Evolutionary conservation across 2,113 vertebrate genomes (phyloP).

Genomic region (Serilophus lunatus): DNA sequence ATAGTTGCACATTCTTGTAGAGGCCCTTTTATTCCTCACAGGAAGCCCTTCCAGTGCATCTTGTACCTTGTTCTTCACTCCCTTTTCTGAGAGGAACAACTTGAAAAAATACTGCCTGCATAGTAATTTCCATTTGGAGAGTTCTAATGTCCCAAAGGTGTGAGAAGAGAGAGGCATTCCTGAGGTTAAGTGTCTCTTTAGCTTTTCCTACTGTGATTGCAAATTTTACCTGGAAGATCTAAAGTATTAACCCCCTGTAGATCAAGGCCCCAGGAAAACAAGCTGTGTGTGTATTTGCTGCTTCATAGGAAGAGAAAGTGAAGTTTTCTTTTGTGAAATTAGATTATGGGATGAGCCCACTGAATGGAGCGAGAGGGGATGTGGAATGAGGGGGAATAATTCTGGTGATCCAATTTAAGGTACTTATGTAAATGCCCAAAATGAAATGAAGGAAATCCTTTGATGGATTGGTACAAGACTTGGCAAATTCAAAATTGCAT

Average conservation of each 20-base stretch:
- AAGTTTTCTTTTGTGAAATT: not conserved
- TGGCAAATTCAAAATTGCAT: not conserved
- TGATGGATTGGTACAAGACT: not conserved
- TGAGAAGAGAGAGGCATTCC: not conserved
- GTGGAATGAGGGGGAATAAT: not conserved
- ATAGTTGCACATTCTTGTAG: not conserved
- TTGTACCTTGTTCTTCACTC: not conserved
- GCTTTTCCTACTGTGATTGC: not conserved
- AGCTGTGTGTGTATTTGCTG: not conserved
- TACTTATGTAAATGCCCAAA: constrained; percentile 10
- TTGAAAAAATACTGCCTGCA: not conserved
- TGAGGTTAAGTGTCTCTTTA: not conserved
- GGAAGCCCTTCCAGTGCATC: constrained; percentile 21
- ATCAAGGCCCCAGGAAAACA: not conserved
- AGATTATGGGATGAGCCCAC: not conserved
- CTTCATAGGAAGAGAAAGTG: not conserved
- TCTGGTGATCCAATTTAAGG: not conserved
- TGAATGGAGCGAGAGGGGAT: not conserved
- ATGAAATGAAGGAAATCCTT: constrained; percentile 23
- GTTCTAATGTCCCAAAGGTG: not conserved
- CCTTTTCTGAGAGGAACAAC: not conserved
- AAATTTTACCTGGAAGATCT: not conserved
- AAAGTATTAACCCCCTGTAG: not conserved
- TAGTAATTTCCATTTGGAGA: not conserved
- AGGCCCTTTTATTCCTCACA: constrained; percentile 9